Conservation (phyloP, 1,140 invertebrate species). For the Oreohelix idahoensis region DNA sequence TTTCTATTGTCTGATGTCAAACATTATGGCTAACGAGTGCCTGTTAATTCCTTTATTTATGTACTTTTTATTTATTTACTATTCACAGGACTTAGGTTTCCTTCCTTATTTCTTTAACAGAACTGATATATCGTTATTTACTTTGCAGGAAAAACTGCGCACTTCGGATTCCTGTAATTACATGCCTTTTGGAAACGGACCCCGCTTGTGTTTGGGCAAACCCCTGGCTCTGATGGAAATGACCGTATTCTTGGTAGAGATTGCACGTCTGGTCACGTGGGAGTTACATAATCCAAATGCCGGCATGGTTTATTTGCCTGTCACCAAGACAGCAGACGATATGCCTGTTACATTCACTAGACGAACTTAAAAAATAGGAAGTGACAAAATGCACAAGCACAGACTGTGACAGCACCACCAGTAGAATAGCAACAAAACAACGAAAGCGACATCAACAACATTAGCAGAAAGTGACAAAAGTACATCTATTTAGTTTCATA, state of each 20-base stretch:
- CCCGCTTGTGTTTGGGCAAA: slow-evolving; percentile 54
- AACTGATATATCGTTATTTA: background rate
- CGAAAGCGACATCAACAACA: background rate
- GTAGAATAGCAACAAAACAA: background rate
- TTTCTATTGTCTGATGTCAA: too few relatives aligned
- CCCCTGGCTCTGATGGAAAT: slow-evolving; percentile 51
- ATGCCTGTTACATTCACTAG: slow-evolving; percentile 47
- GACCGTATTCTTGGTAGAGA: slow-evolving; percentile 52
- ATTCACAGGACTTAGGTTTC: too few relatives aligned
- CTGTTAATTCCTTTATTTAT: too few relatives aligned
- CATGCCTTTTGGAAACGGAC: slow-evolving; percentile 59
- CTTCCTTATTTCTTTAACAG: too few relatives aligned
- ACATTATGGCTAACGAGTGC: too few relatives aligned
- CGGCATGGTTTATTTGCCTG: slow-evolving; percentile 48
- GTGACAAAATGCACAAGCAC: background rate
- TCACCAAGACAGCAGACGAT: slow-evolving; percentile 47
- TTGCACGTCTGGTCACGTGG: slow-evolving; percentile 47
- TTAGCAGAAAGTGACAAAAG: too few relatives aligned
- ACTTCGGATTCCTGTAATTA: slow-evolving; percentile 44
- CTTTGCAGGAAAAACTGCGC: background rate
- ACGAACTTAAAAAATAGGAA: background rate
- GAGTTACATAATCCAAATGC: slow-evolving; percentile 45
- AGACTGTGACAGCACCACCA: too few relatives aligned
- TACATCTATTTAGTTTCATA: background rate
- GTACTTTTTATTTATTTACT: too few relatives aligned